Evolutionary conservation across 2,113 vertebrate genomes (phyloP).

Genomic region (Nothocercus julius): DNA sequence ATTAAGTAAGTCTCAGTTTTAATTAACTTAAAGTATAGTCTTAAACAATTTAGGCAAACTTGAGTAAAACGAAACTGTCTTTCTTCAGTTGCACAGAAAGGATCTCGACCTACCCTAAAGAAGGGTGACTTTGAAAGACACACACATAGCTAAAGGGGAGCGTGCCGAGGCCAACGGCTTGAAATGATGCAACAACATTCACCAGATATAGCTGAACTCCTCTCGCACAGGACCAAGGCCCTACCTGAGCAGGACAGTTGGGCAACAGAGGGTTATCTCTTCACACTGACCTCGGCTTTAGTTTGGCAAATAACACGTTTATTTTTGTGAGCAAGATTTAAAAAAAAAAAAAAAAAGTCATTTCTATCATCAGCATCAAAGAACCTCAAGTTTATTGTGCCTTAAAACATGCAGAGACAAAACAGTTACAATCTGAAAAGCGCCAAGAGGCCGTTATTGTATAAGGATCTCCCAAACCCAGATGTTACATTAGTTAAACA

Average conservation of each 20-base stretch:
- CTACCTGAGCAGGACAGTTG: neutral
- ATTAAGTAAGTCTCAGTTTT: neutral
- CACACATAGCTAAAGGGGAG: neutral
- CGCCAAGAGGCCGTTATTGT: neutral
- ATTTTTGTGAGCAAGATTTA: neutral
- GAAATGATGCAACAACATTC: neutral
- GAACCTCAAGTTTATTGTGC: neutral
- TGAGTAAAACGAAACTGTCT: neutral
- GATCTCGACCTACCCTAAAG: neutral
- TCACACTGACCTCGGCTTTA: neutral
- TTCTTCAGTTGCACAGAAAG: neutral
- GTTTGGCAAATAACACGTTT: neutral
- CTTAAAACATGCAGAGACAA: accelerated
- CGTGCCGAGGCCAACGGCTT: neutral
- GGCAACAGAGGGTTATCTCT: neutral
- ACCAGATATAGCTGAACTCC: neutral
- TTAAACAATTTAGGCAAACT: neutral
- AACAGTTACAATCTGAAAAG: accelerated
- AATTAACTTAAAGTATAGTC: neutral
- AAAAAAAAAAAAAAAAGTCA: neutral
- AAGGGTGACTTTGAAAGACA: neutral
- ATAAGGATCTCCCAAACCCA: neutral
- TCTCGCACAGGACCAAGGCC: neutral
- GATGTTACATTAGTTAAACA: neutral
- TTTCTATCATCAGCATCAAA: neutral